A percentile compares a stretch with the other conserved stretches of the same genome.
These are phyloP conservation scores for Scaptomyza cyrtandrae DNA, from an alignment of 2,888 invertebrate species.

Conservation along the genomic window DNA sequence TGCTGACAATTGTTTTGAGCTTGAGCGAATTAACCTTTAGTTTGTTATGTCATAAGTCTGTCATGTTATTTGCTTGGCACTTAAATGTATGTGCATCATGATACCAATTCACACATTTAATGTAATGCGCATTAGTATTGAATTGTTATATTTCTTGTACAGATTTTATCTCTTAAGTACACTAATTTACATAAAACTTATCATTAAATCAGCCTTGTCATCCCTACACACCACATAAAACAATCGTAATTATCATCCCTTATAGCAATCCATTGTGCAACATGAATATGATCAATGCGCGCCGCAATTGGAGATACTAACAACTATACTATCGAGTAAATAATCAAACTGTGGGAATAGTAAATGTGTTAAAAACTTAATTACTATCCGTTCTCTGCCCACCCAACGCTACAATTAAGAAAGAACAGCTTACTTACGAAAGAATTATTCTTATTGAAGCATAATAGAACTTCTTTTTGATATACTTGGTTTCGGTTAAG, in stretches of 20 bases:
- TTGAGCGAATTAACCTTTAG: constrained; percentile 75
- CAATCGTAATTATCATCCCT: constrained; percentile 4
- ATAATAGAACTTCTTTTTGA: too few relatives aligned
- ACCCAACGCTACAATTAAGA: not conserved
- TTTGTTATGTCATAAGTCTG: constrained; percentile 64
- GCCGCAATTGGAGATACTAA: not conserved
- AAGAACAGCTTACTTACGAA: too few relatives aligned
- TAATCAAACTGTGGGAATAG: not conserved
- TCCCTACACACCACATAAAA: not conserved
- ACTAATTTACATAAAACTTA: constrained; percentile 10
- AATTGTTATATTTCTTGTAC: constrained; percentile 1
- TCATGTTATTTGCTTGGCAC: constrained; percentile 44
- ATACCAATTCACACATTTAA: constrained; percentile 17
- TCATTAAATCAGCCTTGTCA: constrained; percentile 23
- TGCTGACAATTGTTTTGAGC: constrained; percentile 79
- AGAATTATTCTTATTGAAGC: too few relatives aligned
- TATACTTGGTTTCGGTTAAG: too few relatives aligned
- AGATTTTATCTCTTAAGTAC: constrained; percentile 18
- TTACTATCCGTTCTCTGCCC: not conserved
- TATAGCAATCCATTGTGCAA: not conserved
- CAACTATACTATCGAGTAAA: not conserved
- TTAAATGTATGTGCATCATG: constrained; percentile 22
- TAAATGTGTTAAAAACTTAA: not conserved
- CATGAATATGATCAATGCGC: not conserved
- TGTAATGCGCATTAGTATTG: constrained; percentile 10